Percentiles rank a stretch among this genome's conserved stretches.
phyloP scores from a whole-genome alignment of 2,888 invertebrate species.

The Gastracanthus pulcherrimus region DNA sequence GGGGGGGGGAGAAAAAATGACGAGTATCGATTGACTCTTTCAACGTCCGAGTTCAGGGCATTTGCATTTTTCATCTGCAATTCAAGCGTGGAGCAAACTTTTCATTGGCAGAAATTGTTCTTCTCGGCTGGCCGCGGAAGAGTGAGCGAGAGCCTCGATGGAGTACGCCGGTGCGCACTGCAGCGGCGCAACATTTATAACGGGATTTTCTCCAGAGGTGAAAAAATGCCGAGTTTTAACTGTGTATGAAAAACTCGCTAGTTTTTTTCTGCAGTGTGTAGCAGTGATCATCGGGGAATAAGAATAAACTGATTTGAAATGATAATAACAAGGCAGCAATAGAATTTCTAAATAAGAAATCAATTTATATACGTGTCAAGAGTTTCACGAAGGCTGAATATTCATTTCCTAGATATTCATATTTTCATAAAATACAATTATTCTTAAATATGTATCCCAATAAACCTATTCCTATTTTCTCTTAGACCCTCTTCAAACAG shows the following conservation, averaged over 20 bases:
- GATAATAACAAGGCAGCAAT: too few relatives aligned
- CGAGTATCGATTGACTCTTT: constrained; percentile 55
- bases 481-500: neutral
- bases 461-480: too few relatives aligned
- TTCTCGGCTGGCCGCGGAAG: constrained; percentile 3
- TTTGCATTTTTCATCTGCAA: constrained; percentile 57
- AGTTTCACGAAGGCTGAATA: too few relatives aligned
- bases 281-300: neutral
- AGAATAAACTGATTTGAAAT: too few relatives aligned
- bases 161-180: neutral
- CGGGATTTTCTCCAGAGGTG: neutral
- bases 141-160: neutral
- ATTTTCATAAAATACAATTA: too few relatives aligned
- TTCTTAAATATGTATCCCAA: too few relatives aligned
- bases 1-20: constrained; percentile 7
- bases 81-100: constrained; percentile 55
- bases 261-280: neutral
- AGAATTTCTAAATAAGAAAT: too few relatives aligned
- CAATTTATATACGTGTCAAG: too few relatives aligned
- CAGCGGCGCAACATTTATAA: neutral
- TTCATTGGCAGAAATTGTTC: constrained; percentile 51
- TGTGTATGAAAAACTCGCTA: neutral
- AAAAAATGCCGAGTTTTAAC: neutral
- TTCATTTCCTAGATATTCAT: too few relatives aligned
- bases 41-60: constrained; percentile 30